Evolutionary conservation across 2,888 invertebrate genomes (phyloP), one percentile per base, ranked within the genome.

Genomic region (Psylliodes chrysocephalus): DNA sequence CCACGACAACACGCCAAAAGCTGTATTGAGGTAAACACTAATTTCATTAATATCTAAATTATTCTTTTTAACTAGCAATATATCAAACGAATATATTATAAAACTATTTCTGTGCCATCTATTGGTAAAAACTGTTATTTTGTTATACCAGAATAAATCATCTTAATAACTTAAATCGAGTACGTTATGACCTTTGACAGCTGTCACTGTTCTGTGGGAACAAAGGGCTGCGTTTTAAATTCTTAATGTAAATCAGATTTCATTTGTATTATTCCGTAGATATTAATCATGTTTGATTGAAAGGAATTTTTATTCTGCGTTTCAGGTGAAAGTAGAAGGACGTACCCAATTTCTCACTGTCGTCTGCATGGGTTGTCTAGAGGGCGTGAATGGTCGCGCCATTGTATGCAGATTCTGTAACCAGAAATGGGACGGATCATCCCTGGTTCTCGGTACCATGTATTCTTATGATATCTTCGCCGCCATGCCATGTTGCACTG

Each of bases 391-490:
- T 1, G 90, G 90, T 71, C 89, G 92, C 70, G 88, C 88, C 54
- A 91, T 95, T 71, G 88, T 90, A 74, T 95, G 95, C 85, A 89
- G 92, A 78, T 93, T 90, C 84, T 96, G 96, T 82, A 88, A 88
- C 51, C 90, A 90, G 75, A 91, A 90, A 74, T 96, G 96, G 96
- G 94, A 95, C 79, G 98, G 98, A 19, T 92, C 94, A 18, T 93
- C 95, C 54, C 88, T 98, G 67, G 94, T 98, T 62, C 88, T 98
- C 63, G 98, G 98, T 71, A 96, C 97, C 70, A 96, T 98, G 95
- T 98, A 98, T 85, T 94, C 96, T 65, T 98, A 96, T 80, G 98
- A 98, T 84, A 95, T 98, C 75, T 97, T 98, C 82, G 98, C 98
- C 81, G 96, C 97, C 66, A 94, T 93, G 85, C 96, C 96, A 14